A percentile compares a stretch with the other conserved stretches of the same genome.
These are phyloP conservation scores for Drosophila vallismaia DNA, from an alignment of 2,888 invertebrate species.

Conservation along the genomic window DNA sequence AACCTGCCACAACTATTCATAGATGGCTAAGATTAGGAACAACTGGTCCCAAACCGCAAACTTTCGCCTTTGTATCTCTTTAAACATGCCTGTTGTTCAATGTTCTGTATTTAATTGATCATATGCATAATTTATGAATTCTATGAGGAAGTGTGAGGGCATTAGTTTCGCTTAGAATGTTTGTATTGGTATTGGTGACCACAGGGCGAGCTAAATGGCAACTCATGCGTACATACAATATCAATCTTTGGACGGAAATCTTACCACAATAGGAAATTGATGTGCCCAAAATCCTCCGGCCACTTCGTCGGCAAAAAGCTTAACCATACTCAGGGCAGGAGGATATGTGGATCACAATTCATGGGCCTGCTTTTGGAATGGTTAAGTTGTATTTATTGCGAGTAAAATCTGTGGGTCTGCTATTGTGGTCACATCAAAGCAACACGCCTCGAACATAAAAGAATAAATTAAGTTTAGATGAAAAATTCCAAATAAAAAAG, in stretches of 20 bases:
- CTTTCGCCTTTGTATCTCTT: neutral
- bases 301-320: neutral
- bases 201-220: conserved; percentile 12
- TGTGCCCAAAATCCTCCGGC: conserved; percentile 1
- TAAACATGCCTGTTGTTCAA: conserved; percentile 11
- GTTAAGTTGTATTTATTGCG: conserved; percentile 21
- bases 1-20: neutral
- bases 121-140: conserved; percentile 30
- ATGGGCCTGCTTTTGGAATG: conserved; percentile 20
- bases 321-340: conserved; percentile 3
- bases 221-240: conserved; percentile 34
- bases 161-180: neutral
- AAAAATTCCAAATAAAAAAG: conserved; percentile 22
- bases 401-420: conserved; percentile 4
- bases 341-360: conserved; percentile 20
- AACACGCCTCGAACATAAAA: conserved; percentile 38
- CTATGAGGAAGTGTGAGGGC: neutral
- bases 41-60: conserved; percentile 6
- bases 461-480: conserved; percentile 41
- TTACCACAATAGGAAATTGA: conserved; percentile 36
- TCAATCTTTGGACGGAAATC: conserved; percentile 39
- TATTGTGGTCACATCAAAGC: conserved; percentile 50
- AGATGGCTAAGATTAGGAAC: neutral
- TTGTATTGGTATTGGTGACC: conserved; percentile 23
- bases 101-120: conserved; percentile 38